These are phyloP conservation scores for Bufo gargarizans DNA, from an alignment of 2,113 vertebrate genomes.

Conservation along the genomic window DNA sequence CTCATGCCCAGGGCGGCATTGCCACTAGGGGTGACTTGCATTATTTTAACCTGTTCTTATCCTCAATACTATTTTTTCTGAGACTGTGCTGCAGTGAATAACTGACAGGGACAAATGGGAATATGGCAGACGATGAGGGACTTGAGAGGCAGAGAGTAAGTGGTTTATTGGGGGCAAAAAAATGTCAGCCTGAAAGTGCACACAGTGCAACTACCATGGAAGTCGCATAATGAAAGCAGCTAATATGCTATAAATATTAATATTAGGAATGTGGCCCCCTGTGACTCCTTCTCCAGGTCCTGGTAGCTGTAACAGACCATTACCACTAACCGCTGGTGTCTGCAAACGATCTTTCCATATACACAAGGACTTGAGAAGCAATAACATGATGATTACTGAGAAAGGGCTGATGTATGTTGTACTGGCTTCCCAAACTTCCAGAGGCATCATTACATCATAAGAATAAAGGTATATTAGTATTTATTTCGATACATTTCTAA, in stretches of 20 bases:
- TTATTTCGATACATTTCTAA: not conserved
- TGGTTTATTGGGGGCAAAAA: slow-evolving; percentile 19
- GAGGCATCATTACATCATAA: not conserved
- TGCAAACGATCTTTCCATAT: not conserved
- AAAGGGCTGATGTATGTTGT: not conserved
- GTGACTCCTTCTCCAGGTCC: not conserved
- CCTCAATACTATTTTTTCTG: no score
- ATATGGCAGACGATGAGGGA: not conserved
- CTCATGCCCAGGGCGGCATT: not conserved
- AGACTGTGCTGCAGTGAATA: not conserved
- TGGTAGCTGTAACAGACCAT: not conserved
- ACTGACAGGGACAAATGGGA: not conserved
- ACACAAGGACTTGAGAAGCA: not conserved
- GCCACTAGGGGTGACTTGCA: not conserved
- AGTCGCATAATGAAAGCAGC: not conserved
- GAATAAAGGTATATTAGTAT: not conserved
- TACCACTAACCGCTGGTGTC: not conserved
- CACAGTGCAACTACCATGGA: slow-evolving; percentile 13
- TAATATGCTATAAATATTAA: slow-evolving; percentile 21
- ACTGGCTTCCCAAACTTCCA: not conserved
- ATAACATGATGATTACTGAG: not conserved
- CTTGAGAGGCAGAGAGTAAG: not conserved
- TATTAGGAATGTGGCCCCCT: slow-evolving; percentile 11
- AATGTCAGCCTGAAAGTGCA: slow-evolving; percentile 16
- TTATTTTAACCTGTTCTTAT: not conserved